These are phyloP conservation scores for Nanorana parkeri DNA, from an alignment of 2,113 vertebrate species.

Conservation along the genomic window DNA sequence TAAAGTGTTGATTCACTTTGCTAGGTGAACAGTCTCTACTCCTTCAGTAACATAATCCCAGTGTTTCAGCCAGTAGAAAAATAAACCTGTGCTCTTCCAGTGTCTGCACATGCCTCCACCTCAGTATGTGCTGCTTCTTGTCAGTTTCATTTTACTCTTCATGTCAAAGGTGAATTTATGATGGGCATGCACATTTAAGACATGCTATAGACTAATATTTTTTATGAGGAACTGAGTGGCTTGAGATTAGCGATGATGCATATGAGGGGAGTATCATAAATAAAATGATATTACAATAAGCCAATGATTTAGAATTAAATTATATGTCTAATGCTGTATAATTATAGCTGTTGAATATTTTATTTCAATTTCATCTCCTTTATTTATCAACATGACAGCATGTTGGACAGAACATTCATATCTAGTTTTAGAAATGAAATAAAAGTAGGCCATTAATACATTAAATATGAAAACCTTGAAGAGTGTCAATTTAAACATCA, in stretches of 20 bases:
- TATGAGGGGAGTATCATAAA: not conserved
- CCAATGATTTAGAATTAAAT: constrained; percentile 2
- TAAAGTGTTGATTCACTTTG: too few relatives aligned
- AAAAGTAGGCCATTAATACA: constrained; percentile 31
- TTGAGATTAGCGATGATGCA: not conserved
- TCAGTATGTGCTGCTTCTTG: too few relatives aligned
- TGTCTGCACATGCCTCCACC: too few relatives aligned
- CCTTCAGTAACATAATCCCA: too few relatives aligned
- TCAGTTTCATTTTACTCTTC: too few relatives aligned
- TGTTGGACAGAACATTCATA: constrained; percentile 15
- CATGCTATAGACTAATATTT: too few relatives aligned
- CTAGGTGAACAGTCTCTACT: too few relatives aligned
- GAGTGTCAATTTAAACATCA: constrained; percentile 27
- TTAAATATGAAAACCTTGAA: constrained; percentile 28
- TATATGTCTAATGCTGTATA: constrained; percentile 5
- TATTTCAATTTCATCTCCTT: not conserved
- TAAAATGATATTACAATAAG: not conserved
- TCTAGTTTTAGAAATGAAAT: constrained; percentile 36
- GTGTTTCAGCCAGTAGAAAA: too few relatives aligned
- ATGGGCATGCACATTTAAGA: too few relatives aligned
- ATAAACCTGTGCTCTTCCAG: too few relatives aligned
- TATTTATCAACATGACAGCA: constrained; percentile 4
- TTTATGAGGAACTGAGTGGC: not conserved
- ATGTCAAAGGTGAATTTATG: too few relatives aligned
- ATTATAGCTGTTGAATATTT: constrained; percentile 21